A percentile compares a stretch with the other conserved stretches of the same genome.
Evolutionary conservation across 2,113 vertebrate genomes (phyloP).

Genomic region (Myrmecobius fasciatus): DNA sequence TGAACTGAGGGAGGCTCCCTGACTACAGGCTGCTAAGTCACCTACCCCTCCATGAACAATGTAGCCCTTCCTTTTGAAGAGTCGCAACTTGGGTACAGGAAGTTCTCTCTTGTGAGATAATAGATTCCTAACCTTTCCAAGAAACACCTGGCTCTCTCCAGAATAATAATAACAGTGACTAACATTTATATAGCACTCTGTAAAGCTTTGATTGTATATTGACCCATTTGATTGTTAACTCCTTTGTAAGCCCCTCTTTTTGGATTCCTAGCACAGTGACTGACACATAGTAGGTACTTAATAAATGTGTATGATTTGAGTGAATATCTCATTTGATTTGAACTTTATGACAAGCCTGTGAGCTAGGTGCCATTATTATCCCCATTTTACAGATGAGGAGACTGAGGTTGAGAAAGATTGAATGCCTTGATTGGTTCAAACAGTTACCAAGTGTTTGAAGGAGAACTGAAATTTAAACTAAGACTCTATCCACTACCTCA

Average conservation of each 20-base stretch:
- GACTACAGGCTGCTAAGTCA: not conserved
- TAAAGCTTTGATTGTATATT: not conserved
- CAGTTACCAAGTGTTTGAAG: not conserved
- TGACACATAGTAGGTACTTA: not conserved
- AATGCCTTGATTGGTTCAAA: not conserved
- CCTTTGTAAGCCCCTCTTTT: not conserved
- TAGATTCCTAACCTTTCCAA: not conserved
- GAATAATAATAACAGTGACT: not conserved
- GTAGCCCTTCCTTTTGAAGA: not conserved
- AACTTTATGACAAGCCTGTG: not conserved
- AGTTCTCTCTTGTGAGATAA: not conserved
- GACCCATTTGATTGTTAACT: not conserved
- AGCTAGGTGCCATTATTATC: not conserved
- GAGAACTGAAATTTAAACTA: not conserved
- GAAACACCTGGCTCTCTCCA: not conserved
- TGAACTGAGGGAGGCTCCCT: not conserved
- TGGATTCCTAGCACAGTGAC: not conserved
- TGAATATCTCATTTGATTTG: not conserved
- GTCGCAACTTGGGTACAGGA: not conserved
- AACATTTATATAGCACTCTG: not conserved
- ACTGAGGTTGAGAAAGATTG: not conserved
- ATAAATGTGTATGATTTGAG: not conserved
- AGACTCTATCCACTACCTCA: not conserved
- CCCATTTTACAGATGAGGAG: not conserved
- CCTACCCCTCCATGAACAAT: not conserved